Base-by-base conservation (phyloP, 2,888 invertebrate genomes). In the Caprella mutica region DNA sequence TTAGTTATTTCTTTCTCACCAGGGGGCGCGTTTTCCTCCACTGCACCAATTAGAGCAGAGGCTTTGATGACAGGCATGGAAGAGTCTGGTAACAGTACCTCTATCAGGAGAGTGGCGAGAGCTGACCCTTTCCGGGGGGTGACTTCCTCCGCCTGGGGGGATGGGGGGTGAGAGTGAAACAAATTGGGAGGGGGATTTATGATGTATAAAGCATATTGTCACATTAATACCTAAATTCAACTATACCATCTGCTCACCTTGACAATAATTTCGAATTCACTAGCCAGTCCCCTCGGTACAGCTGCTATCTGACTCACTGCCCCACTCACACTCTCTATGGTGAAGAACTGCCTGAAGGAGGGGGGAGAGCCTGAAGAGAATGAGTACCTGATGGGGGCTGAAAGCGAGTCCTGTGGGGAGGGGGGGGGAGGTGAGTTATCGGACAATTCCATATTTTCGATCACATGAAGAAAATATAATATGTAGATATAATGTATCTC, bases 51-150 rank as follows among this genome's bases (percentile, higher is more conserved):
- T 21, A 52, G 52, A 17, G 57, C 53, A 17, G 59, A 55, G 12
- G 59, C 80, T 4, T 77, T 75, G 52, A 90, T 84, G 24, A 82
- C 81, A 0, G 90, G 90, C 0, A 88, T 88, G 73, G 85, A 85
- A 17, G 86, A 83, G 72, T 91, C 90, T 0, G 89, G 86, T 0
- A 89, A 87, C 63, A 87, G 83, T 0, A 91, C 86, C 35, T 82
- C 83, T 56, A 92, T 82, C 3, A 80, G 79, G 52, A 91, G 73
- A 71, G 86, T 88, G 0, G 89, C 56, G 2, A 48, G 54, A 26
- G 58, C 56, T n/a, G 51, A 54, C 23, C 58, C 46, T 12, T 39
- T 39, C 1, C 42, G 40, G 21, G 55, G 53, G 24, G 64, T 61
- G 33, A 56, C 27, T 35, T 64, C 63, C 24, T 56, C 50, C 3